Evolutionary conservation across 2,888 invertebrate species (phyloP), one percentile per base, ranked within the genome.

Genomic region (Perizoma affinitatum): DNA sequence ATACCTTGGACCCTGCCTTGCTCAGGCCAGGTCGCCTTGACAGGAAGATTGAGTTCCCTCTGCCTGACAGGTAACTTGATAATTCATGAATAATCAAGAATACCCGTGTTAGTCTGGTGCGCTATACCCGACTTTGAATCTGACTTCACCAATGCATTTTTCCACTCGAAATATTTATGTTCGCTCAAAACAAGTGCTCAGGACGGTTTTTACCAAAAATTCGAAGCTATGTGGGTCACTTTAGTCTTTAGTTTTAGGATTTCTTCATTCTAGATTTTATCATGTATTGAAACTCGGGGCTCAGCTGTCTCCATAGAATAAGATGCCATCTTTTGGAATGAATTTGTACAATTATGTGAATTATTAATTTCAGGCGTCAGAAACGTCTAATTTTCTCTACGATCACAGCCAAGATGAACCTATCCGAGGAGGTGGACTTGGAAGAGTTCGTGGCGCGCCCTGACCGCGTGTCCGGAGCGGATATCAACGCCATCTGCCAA

Each of bases 401-500:
- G 0, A 99, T 99, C 77, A 99, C 99, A 0, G 94, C 97, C 0
- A 97, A 96, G 84, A 99, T 99, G 99, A 99, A 99, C 87, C 93
- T 99, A 49, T 98, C 98, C 54, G 99, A 99, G 79, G 99, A 99
- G 87, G 99, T 99, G 0, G 99, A 99, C 87, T 92, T 99, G 54
- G 99, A 99, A 83, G 99, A 99, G 92, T 99, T 98, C 87, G 99
- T 99, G 0, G 99, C 99, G 8, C 94, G 99, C 11, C 99, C 99
- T 2, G 99, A 99, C 86, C 97, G 98, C 87, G 99, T 99, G 75
- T 99, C 98, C 50, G 99, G 99, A 34, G 99, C 99, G 33, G 99
- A 99, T 80, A 99, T 99, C 77, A 99, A 99, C 89, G 99, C 99
- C 54, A 99, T 99, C 80, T 99, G 99, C 84, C 99, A 99, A 89